Base-by-base conservation (phyloP, 2,888 invertebrate species). In the Coelopa pilipes region DNA sequence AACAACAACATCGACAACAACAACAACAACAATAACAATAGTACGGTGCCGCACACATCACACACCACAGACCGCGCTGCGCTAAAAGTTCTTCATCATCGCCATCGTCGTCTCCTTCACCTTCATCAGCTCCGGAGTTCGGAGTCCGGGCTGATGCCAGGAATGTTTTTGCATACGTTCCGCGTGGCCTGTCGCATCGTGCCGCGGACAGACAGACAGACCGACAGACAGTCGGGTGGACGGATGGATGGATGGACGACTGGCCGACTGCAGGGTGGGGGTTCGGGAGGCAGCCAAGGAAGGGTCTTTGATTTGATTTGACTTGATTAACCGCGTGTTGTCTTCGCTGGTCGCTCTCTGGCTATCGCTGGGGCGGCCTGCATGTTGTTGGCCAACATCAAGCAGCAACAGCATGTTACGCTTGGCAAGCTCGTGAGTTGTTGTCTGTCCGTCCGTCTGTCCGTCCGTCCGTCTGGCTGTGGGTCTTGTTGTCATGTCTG, bases 11-110 rank as follows among this genome's bases (percentile, higher is more conserved):
- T n/a, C n/a, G n/a, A n/a, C n/a, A n/a, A n/a, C n/a, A 55, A 34
- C 70, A 71, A 74, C 49, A 65, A 19, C 49, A 13, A 19, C 46
- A 19, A 57, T 12, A 19, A 24, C 66, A 2, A 49, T 17, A 65
- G 15, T 63, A 46, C 46, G 3, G 7, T n/a, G 24, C 15, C 46
- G 45, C 15, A 57, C 15, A 15, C 12, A 17, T 12, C 17, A 53
- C 9, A 19, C 53, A 55, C 68, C 53, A 68, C 55, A 53, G 45
- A 45, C 55, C 68, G 24, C 68, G 24, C 70, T 70, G 70, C 47
- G 70, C 19, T 71, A 45, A 53, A 71, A 71, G 63, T 62, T 71
- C 70, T 65, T 65, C 65, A 55, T 63, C 47, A 53, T 53, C 60
- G 53, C 46, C 19, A 47, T 17, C 34, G 34, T 34, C 34, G 34